Base-by-base conservation (phyloP, 2,113 vertebrate genomes). In the Oreochromis tanganicae region DNA sequence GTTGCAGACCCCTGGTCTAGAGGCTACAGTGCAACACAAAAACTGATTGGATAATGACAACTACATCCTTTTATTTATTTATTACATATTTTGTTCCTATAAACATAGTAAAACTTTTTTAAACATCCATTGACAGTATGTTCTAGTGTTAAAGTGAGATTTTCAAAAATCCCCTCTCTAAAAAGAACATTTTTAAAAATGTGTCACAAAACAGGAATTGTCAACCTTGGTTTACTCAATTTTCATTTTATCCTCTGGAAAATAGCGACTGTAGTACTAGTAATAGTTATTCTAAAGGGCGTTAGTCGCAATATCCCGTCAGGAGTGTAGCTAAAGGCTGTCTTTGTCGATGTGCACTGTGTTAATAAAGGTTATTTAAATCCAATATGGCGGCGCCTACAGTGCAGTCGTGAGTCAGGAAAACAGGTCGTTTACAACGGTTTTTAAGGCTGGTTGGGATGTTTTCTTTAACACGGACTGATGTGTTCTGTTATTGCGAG, bases 321-420 rank as follows among this genome's bases (percentile, higher is more conserved):
- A 71, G 66, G 66, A 71, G 0, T 43, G 13, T 16, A 43, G 21
- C 38, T 46, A 27, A 46, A 16, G 41, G 13, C 5, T 1, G 43
- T 81, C 32, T 12, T 63, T 92, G 90, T 93, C 57, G 1, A 63
- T 66, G 10, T 17, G 1, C 1, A 3, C 2, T 1, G 32, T 92
- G 78, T 93, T 17, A 82, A 97, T 97, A 97, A 97, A 97, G 96
- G 91, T 96, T n/a, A 46, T 96, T 95, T 50, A 92, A 96, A 95
- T 88, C 84, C 90, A 97, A 96, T 9, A 97, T 97, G 96, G 95
- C 96, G 90, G 93, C 96, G 94, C 92, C 86, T 91, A 3, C 68
- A 27, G 55, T 1, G 73, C 16, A 85, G 87, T 90, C 75, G 87
- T 95, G 92, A 92, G 56, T 2, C 6, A 9, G 52, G 8, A n/a